Base-by-base conservation (phyloP, 2,113 vertebrate species). In the Calyptomena viridis region DNA sequence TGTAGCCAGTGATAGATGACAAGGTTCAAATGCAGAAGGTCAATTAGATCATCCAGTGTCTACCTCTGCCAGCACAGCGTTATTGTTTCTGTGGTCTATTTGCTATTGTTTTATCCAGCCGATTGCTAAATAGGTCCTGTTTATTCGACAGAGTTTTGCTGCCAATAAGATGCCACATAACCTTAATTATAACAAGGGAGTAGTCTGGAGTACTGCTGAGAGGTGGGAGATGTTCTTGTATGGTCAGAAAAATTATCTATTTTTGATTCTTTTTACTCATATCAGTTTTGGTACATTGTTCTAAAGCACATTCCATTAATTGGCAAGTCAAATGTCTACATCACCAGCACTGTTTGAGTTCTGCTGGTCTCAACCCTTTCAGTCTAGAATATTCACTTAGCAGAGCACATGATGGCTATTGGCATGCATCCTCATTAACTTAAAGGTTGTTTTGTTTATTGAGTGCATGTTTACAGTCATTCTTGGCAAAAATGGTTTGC, bases 41-140 rank as follows among this genome's bases (percentile, higher is more conserved):
- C 93, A 89, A 21, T 94, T 95, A 94, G 75, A 86, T 95, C 75
- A 90, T 71, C 72, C 93, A 77, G 8, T 50, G 42, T 63, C 68
- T 60, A 52, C 64, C 49, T 87, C 72, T 95, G 90, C 63, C 87
- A 93, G 82, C 55, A 62, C 28, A 59, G 84, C 55, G 71, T 93
- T 95, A 85, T 63, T 96, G 78, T 55, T 96, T 93, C 82, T 82
- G 63, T 52, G 85, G 85, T 80, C 79, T 64, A 10, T 63, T 87
- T 84, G 75, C 85, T 92, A 94, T 95, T 94, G 90, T 95, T 94
- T 72, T 79, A 67, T 93, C 75, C 47, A 39, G 35, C 46, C 2
- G 2, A 72, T 94, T 90, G 90, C 88, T 95, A 85, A 88, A 85
- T 59, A 85, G 63, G 24, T 50, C 60, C 64, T 81, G 66, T 77